A percentile compares a stretch with the other conserved stretches of the same genome.
phyloP scores from a whole-genome alignment of 2,113 vertebrate genomes.

The Triplophysa tibetana region DNA sequence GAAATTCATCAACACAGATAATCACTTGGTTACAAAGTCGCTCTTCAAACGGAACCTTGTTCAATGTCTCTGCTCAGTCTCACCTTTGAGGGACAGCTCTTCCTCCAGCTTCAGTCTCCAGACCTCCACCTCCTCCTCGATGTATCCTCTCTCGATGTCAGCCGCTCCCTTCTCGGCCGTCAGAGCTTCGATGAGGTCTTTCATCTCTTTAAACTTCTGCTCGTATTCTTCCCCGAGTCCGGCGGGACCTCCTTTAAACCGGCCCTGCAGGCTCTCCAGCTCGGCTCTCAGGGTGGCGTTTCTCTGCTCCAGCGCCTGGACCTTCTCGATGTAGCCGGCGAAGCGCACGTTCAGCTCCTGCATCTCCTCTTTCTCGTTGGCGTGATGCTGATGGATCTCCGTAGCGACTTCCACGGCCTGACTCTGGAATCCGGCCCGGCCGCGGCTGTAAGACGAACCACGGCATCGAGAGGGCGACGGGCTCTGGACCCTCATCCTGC shows the following conservation, averaged over 20 bases:
- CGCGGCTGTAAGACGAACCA: conserved; percentile 63
- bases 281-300: conserved; percentile 61
- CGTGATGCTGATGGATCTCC: conserved; percentile 71
- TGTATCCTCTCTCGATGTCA: conserved; percentile 71
- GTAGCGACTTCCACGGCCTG: conserved; percentile 61
- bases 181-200: conserved; percentile 75
- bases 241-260: conserved; percentile 63
- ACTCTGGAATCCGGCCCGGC: conserved; percentile 63
- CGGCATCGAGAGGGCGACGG: conserved; percentile 71
- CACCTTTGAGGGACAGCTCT: conserved; percentile 74
- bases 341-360: conserved; percentile 77
- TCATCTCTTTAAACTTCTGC: conserved; percentile 72
- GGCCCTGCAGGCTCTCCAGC: conserved; percentile 63
- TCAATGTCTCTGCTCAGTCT: not conserved
- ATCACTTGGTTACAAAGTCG: too few relatives aligned
- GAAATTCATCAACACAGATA: not conserved
- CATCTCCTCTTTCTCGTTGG: conserved; percentile 78
- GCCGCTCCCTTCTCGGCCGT: conserved; percentile 73
- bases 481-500: conserved; percentile 71
- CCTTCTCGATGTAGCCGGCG: conserved; percentile 77
- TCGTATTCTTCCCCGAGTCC: conserved; percentile 73
- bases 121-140: conserved; percentile 67
- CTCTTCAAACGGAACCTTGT: too few relatives aligned
- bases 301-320: conserved; percentile 75
- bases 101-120: conserved; percentile 78